Evolutionary conservation across 2,888 invertebrate species (phyloP).

Genomic region (Schizotus pectinicornis): DNA sequence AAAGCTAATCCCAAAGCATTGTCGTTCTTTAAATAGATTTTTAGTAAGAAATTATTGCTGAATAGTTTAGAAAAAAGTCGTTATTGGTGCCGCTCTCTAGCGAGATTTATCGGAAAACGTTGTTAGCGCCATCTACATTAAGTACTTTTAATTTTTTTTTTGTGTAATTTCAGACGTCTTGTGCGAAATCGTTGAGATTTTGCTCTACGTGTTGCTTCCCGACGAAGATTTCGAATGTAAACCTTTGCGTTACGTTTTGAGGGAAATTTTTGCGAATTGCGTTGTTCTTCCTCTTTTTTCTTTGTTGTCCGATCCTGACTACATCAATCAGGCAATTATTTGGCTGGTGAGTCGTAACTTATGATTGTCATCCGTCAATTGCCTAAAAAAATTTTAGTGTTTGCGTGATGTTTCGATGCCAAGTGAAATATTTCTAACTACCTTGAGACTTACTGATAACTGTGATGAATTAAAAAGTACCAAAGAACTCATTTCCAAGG

Average conservation of each 20-base stretch:
- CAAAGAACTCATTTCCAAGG: conserved; percentile 78
- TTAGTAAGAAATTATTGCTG: not conserved
- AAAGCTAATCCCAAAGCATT: no score
- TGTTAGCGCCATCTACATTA: not conserved
- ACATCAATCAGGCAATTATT: conserved; percentile 86
- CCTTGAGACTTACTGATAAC: conserved; percentile 78
- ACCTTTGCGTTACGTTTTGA: conserved; percentile 75
- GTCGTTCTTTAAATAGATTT: no score
- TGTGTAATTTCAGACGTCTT: conserved; percentile 69
- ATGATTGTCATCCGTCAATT: not conserved
- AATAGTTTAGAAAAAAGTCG: not conserved
- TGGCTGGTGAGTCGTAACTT: conserved; percentile 75
- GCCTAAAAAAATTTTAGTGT: conserved; percentile 67
- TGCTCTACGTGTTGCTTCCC: conserved; percentile 82
- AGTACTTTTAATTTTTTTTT: not conserved
- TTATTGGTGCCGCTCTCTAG: no score
- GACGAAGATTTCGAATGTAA: conserved; percentile 85
- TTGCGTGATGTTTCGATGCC: conserved; percentile 75
- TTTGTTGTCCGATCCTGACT: conserved; percentile 86
- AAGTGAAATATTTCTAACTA: conserved; percentile 84
- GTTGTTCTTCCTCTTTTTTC: conserved; percentile 66
- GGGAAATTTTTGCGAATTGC: conserved; percentile 63
- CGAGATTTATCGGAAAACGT: not conserved
- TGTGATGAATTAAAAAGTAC: conserved; percentile 84
- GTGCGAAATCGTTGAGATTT: conserved; percentile 80